Evolutionary conservation across 1,140 invertebrate species (phyloP), one percentile per base, ranked within the genome.

Genomic region (Macrostomum lignano): DNA sequence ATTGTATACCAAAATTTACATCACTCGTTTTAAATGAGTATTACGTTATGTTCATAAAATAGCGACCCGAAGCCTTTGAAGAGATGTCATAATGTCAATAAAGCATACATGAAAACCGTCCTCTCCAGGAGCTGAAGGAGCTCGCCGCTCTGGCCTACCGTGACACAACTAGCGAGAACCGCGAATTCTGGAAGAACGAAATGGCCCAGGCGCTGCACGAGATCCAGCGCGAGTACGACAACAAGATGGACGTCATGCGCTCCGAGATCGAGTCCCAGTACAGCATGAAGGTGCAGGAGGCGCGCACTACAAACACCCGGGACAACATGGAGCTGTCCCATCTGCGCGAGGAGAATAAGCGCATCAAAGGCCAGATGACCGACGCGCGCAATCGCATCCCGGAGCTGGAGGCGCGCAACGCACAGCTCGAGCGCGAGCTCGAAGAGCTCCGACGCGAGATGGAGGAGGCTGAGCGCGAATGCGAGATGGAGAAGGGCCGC

Each of bases 141-240:
- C 46, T 64, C 9, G 52, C 58, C 14, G 60, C 61, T 22, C 48
- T 64, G 22, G 51, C 51, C 34, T 49, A 59, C 51, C 36, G 58
- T 37, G 47, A 61, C 48, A 60, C 60, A 2, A 61, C 58, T 1
- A 52, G 45, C 22, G 59, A 62, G 40, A 63, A 62, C 46, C 48
- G 60, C 7, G 58, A 62, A 33, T 62, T 49, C 58, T 55, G 51
- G 52, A 51, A 61, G 47, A 60, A 57, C 40, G 61, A 64, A 40
- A 42, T 64, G 35, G 49, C 59, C 25, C 52, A 62, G 36, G 61
- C 60, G 25, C 61, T 64, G 39, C 40, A 58, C 21, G 61, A 64
- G 40, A 62, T 64, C 38, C 60, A 62, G 40, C 47, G 51, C 31
- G 61, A 64, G 36, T 61, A 58, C 39, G 60, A 61, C 41, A 35